Evolutionary conservation across 2,797 vertebrate genomes (phyloP).

Genomic region (Mormyrops attenuatus): DNA sequence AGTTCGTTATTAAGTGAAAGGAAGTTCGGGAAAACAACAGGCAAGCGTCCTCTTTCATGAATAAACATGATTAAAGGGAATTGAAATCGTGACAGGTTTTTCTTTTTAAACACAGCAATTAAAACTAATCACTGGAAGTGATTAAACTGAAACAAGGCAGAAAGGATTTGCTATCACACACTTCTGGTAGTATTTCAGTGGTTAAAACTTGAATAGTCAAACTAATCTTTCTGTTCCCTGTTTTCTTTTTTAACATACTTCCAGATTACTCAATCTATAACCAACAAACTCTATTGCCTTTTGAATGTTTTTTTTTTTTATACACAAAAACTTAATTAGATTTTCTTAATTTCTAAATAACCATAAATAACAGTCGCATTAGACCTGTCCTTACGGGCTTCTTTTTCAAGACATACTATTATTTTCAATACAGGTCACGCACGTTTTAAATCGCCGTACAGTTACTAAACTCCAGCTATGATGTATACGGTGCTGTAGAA

Average conservation of each 20-base stretch:
- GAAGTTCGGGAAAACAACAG: not conserved
- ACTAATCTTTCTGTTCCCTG: not conserved
- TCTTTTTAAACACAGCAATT: constrained; percentile 1
- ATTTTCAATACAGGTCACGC: not conserved
- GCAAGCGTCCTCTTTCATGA: not conserved
- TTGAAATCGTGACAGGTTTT: not conserved
- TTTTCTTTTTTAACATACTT: not conserved
- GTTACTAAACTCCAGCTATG: not conserved
- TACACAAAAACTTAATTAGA: not conserved
- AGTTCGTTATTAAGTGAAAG: not conserved
- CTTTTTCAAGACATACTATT: not conserved
- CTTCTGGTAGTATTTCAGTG: not conserved
- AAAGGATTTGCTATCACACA: not conserved
- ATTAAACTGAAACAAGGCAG: not conserved
- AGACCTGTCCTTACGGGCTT: not conserved
- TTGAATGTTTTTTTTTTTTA: not conserved
- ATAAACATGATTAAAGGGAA: constrained; percentile 11
- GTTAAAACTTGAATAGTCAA: not conserved
- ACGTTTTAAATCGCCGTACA: not conserved
- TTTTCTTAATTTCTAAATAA: not conserved
- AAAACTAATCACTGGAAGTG: not conserved
- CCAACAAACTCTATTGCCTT: not conserved
- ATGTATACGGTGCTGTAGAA: not conserved
- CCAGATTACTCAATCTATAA: not conserved
- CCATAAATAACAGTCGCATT: not conserved